These are phyloP conservation scores for Liasis olivaceus DNA, from an alignment of 2,797 vertebrate genomes.

Conservation along the genomic window DNA sequence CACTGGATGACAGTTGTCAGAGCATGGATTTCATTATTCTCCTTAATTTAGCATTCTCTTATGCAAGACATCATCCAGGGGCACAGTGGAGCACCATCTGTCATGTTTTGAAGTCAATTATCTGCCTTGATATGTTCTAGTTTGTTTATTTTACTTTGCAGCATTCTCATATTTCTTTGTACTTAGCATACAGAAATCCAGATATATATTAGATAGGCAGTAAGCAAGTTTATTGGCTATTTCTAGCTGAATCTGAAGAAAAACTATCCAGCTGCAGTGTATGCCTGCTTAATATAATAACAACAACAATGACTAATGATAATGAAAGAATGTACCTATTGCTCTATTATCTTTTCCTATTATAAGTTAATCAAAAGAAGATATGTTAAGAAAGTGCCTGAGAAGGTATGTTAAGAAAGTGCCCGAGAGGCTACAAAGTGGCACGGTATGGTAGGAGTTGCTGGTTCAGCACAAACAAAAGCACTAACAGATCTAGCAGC, in stretches of 20 bases:
- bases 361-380: constrained; percentile 16
- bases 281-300: background rate
- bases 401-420: background rate
- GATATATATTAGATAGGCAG: background rate
- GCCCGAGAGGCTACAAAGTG: constrained; percentile 6
- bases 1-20: background rate
- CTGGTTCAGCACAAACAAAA: constrained; percentile 27
- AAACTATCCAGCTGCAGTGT: background rate
- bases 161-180: background rate
- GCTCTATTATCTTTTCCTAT: constrained; percentile 13
- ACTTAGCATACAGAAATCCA: background rate
- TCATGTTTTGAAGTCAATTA: background rate
- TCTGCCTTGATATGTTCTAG: background rate
- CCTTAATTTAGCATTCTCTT: background rate
- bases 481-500: background rate
- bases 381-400: background rate
- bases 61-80: background rate
- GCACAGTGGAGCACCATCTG: background rate
- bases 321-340: background rate
- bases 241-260: background rate
- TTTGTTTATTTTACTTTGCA: background rate
- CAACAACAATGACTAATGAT: constrained; percentile 26
- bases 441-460: background rate
- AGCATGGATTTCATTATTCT: background rate
- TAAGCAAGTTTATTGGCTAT: background rate